Conservation (phyloP, 2,888 invertebrate genomes). For the Metopia argyrocephala region DNA sequence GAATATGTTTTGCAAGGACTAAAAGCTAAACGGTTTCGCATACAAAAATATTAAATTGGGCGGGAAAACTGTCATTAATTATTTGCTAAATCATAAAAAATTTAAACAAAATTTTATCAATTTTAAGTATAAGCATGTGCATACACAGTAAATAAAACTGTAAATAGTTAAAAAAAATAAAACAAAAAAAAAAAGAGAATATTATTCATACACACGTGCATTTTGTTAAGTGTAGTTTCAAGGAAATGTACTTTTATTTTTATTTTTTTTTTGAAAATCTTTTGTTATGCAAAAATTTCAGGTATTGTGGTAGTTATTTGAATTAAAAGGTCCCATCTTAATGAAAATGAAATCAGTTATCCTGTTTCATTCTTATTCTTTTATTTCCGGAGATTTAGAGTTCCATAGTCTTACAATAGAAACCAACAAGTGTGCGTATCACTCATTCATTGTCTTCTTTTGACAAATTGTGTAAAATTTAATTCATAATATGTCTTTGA, state of each 20-base stretch:
- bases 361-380: constrained; percentile 43
- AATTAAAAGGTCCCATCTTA: constrained; percentile 16
- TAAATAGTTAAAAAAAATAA: constrained; percentile 22
- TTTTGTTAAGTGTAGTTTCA: not conserved
- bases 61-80: too few relatives aligned
- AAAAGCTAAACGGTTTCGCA: too few relatives aligned
- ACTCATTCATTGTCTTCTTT: constrained; percentile 29
- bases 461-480: not conserved
- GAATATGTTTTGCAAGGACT: not conserved
- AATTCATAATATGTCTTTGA: constrained; percentile 16
- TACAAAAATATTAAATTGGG: too few relatives aligned
- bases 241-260: not conserved
- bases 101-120: not conserved
- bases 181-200: not conserved
- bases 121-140: constrained; percentile 20
- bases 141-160: constrained; percentile 52
- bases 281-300: constrained; percentile 41
- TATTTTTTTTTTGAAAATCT: not conserved
- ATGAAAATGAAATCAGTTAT: constrained; percentile 56
- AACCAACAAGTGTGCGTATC: constrained; percentile 50
- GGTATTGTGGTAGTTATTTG: constrained; percentile 37
- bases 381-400: constrained; percentile 52
- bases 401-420: constrained; percentile 21
- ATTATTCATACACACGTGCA: constrained; percentile 31
- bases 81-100: constrained; percentile 29